A percentile compares a stretch with the other conserved stretches of the same genome.
phyloP scores from a whole-genome alignment of 2,797 vertebrate genomes.

The Petrocephalus sullivani region DNA sequence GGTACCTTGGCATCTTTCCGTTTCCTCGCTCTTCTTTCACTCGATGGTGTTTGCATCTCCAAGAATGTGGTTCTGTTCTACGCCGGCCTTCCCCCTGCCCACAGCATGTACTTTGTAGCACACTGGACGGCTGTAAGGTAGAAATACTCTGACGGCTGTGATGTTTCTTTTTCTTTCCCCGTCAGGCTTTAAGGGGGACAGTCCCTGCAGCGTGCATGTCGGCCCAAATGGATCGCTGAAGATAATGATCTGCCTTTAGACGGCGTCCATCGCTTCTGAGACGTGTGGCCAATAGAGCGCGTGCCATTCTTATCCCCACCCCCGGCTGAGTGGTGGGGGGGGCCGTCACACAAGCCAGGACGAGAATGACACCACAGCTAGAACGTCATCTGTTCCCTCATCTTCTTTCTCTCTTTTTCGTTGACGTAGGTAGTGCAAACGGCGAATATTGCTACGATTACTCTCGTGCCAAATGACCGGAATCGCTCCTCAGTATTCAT shows the following conservation, averaged over 20 bases:
- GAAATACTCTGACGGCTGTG: constrained; percentile 37
- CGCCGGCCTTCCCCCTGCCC: background rate
- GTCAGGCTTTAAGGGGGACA: constrained; percentile 54
- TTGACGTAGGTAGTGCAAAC: constrained; percentile 10
- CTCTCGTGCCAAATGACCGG: constrained; percentile 19
- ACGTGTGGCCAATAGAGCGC: constrained; percentile 32
- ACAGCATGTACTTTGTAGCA: background rate
- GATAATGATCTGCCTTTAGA: constrained; percentile 68
- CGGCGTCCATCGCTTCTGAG: constrained; percentile 57
- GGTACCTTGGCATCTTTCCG: background rate
- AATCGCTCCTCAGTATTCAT: constrained; percentile 4
- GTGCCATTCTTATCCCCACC: background rate
- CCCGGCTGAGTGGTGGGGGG: background rate
- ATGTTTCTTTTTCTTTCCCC: constrained; percentile 51
- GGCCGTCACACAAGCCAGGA: background rate
- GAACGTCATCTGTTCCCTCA: background rate
- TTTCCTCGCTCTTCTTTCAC: background rate
- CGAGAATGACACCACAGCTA: constrained; percentile 2
- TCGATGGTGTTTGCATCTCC: background rate
- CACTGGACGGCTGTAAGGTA: constrained; percentile 45
- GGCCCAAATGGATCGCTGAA: constrained; percentile 63
- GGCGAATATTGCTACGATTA: constrained; percentile 18
- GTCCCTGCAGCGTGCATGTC: constrained; percentile 41
- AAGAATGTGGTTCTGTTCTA: background rate
- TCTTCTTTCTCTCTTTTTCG: background rate